Evolutionary conservation across 1,140 invertebrate species (phyloP).

Genomic region (Eriocheir sinensis): DNA sequence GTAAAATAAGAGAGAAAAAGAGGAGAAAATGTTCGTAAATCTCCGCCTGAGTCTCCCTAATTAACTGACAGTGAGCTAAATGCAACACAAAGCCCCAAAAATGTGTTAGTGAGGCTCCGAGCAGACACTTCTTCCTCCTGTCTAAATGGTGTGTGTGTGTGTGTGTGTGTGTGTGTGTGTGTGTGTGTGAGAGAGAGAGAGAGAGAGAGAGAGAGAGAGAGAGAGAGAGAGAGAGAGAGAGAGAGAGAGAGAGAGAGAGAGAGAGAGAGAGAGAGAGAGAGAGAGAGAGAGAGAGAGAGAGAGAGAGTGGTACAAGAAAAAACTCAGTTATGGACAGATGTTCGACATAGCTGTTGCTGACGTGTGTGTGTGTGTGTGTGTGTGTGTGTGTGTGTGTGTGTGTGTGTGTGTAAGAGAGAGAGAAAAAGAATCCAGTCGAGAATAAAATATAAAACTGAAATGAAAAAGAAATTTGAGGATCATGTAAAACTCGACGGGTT

Average conservation of each 20-base stretch:
- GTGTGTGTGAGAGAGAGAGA: conserved; percentile 35
- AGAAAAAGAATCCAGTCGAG: background rate
- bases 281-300: background rate
- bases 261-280: background rate
- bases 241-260: background rate
- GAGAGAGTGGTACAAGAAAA: background rate
- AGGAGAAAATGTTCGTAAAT: background rate
- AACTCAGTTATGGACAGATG: background rate
- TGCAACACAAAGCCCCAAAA: no score
- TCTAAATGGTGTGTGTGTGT: background rate
- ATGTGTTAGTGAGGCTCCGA: no score
- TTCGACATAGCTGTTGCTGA: no score
- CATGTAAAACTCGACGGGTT: background rate
- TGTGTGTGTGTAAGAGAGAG: background rate
- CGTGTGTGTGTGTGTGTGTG: background rate
- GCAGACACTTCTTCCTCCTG: no score
- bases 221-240: conserved; percentile 41
- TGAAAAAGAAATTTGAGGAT: background rate
- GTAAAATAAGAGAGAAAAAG: background rate
- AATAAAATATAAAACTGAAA: background rate
- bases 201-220: conserved; percentile 50
- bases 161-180: conserved; percentile 14
- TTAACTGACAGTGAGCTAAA: no score
- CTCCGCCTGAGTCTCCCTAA: background rate
- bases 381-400: background rate